A percentile compares a stretch with the other conserved stretches of the same genome.
These are phyloP conservation scores for Heterocephalus glaber DNA, from an alignment of 2,113 vertebrate genomes.

Conservation along the genomic window DNA sequence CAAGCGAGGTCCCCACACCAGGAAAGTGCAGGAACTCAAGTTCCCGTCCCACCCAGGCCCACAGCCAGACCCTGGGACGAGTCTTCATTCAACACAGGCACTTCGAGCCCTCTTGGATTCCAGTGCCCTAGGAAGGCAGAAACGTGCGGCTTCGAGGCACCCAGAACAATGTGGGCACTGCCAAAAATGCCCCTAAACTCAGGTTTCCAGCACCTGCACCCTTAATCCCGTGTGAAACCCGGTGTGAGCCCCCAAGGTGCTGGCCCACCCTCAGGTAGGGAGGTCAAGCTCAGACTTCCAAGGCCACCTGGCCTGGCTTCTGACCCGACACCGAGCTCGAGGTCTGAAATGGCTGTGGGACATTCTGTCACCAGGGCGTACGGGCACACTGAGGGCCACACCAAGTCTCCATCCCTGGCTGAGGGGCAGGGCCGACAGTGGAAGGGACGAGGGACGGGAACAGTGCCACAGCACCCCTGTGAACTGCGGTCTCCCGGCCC, in stretches of 20 bases:
- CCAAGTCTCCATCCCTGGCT: not conserved
- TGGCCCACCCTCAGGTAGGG: not conserved
- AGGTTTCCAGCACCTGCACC: not conserved
- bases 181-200: fast-evolving
- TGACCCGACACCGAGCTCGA: fast-evolving
- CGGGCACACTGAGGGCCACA: not conserved
- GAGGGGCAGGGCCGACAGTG: too few relatives aligned
- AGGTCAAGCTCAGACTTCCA: fast-evolving
- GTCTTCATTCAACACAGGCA: fast-evolving
- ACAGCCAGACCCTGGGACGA: not conserved
- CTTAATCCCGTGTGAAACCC: fast-evolving
- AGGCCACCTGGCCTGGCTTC: fast-evolving
- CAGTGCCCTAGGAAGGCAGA: fast-evolving
- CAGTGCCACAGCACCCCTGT: not conserved
- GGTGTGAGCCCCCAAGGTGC: fast-evolving
- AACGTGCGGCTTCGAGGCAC: too few relatives aligned
- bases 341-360: not conserved
- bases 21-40: too few relatives aligned
- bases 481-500: fast-evolving
- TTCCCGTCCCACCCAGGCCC: not conserved
- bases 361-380: not conserved
- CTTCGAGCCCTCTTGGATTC: not conserved
- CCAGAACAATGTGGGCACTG: fast-evolving
- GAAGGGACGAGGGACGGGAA: fast-evolving
- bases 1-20: fast-evolving